Conservation (phyloP, 1,140 invertebrate genomes). For the Caenorhabditis remanei region DNA sequence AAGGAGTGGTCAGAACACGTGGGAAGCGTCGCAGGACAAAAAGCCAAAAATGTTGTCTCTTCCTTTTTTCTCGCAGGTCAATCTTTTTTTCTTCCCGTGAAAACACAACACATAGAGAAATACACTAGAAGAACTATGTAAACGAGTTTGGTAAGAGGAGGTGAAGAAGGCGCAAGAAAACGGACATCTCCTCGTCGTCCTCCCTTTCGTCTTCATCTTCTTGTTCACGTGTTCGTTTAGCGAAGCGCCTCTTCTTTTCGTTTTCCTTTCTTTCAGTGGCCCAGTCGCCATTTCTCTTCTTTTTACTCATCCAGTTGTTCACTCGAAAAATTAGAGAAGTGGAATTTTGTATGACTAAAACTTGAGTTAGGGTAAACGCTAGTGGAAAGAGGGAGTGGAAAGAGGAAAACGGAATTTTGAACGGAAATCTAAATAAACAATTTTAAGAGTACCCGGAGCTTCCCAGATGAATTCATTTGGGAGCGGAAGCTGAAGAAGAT, state of each 20-base stretch:
- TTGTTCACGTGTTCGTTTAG: constrained; percentile 53
- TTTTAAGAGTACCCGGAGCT: background rate
- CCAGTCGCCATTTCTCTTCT: background rate
- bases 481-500: background rate
- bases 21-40: background rate
- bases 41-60: background rate
- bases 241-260: constrained; percentile 48
- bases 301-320: constrained; percentile 4
- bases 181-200: constrained; percentile 33
- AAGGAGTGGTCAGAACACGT: background rate
- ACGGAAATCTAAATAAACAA: constrained; percentile 48
- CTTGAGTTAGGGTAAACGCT: background rate
- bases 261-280: constrained; percentile 34
- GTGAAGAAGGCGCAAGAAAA: constrained; percentile 42
- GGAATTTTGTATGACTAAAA: background rate
- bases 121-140: constrained; percentile 43
- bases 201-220: background rate
- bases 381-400: background rate
- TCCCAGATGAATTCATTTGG: background rate
- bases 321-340: constrained; percentile 12
- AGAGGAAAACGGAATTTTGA: background rate
- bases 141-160: constrained; percentile 53
- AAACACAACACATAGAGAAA: constrained; percentile 34
- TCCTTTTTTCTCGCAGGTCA: constrained; percentile 16
- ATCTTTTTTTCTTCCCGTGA: constrained; percentile 29